Evolutionary conservation across 2,888 invertebrate genomes (phyloP).

Genomic region (Euzophera pinguis): DNA sequence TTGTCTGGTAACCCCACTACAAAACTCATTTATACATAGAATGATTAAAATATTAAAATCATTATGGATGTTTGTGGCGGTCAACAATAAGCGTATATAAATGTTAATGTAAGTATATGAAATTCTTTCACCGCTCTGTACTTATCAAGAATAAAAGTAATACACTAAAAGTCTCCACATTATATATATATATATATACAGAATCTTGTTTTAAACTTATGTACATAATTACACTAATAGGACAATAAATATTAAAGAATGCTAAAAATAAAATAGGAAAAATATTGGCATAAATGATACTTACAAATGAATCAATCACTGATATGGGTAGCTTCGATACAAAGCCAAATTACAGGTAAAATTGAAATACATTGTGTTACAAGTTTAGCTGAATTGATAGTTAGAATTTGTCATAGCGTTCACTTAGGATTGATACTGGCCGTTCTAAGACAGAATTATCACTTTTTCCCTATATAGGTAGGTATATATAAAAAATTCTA

Average conservation of each 20-base stretch:
- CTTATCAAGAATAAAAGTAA: too few species aligned
- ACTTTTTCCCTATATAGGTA: too few species aligned
- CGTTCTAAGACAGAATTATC: background rate
- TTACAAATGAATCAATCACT: background rate
- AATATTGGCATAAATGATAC: background rate
- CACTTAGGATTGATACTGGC: background rate
- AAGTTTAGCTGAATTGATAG: too few species aligned
- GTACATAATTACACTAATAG: slow-evolving; percentile 6
- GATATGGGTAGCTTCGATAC: too few species aligned
- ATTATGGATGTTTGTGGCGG: background rate
- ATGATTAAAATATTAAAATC: too few species aligned
- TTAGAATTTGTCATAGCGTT: background rate
- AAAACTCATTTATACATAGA: background rate
- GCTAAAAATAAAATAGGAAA: background rate
- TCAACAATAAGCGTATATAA: background rate
- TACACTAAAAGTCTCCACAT: too few species aligned
- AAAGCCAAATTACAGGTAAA: too few species aligned
- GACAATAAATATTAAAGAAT: slow-evolving; percentile 5
- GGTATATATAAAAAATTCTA: too few species aligned
- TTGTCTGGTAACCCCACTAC: background rate
- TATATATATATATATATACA: background rate
- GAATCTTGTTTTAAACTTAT: background rate
- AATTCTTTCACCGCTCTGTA: background rate
- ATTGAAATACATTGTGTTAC: too few species aligned
- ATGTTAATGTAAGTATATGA: background rate